A percentile compares a stretch with the other conserved stretches of the same genome.
phyloP scores from a whole-genome alignment of 2,888 invertebrate genomes.

The Caenorhabditis sp. region DNA sequence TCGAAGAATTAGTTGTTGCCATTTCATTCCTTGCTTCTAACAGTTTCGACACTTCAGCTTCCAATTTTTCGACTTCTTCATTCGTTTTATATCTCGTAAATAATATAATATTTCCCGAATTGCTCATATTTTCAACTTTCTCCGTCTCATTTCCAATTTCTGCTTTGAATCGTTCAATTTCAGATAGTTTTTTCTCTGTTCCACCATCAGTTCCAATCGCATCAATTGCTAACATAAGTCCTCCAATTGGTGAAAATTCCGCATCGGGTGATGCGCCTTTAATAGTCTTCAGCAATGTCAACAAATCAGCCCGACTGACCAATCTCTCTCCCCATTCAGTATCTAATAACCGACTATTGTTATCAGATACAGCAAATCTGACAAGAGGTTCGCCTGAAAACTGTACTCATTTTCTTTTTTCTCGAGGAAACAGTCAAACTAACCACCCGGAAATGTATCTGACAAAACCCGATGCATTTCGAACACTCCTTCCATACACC shows the following conservation, averaged over 20 bases:
- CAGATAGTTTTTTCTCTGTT: constrained; percentile 5
- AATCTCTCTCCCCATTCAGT: constrained; percentile 14
- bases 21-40: constrained; percentile 16
- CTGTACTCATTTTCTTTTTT: no score
- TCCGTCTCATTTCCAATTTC: neutral
- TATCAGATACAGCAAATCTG: constrained; percentile 25
- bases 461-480: constrained; percentile 96
- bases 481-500: constrained; percentile 89
- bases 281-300: constrained; percentile 5
- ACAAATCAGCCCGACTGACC: constrained; percentile 8
- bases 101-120: constrained; percentile 21
- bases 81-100: constrained; percentile 12
- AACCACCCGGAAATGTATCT: constrained; percentile 82
- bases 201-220: constrained; percentile 17
- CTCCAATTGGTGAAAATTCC: constrained; percentile 11
- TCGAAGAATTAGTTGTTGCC: constrained; percentile 11
- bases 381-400: constrained; percentile 7
- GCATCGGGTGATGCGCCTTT: constrained; percentile 1
- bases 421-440: no score
- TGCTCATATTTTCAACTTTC: constrained; percentile 6
- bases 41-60: constrained; percentile 11
- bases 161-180: neutral
- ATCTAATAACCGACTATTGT: constrained; percentile 24
- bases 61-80: constrained; percentile 21
- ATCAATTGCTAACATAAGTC: constrained; percentile 31